Conservation (phyloP, 2,888 invertebrate genomes). For the Rhaphigaster nebulosa region DNA sequence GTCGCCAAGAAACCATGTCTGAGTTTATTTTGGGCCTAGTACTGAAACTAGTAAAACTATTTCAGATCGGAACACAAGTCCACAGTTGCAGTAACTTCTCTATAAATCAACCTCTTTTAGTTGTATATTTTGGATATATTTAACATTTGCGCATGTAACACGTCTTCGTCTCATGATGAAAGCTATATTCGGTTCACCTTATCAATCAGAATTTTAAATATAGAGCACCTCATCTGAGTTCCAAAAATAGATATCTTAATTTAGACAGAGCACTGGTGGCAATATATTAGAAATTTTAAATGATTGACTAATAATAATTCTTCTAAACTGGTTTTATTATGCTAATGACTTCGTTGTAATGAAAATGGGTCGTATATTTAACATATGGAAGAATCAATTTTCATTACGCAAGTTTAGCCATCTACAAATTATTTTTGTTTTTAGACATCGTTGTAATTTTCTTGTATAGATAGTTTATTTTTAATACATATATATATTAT, state of each 20-base stretch:
- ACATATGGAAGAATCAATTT: no score
- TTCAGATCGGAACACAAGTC: neutral
- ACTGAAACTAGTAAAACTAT: neutral
- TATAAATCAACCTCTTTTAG: neutral
- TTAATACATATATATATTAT: no score
- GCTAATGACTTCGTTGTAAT: neutral
- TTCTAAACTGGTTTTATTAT: neutral
- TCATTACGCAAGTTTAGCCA: no score
- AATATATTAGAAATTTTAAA: neutral
- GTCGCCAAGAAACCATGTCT: neutral
- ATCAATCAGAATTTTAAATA: conserved; percentile 6
- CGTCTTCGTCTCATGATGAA: neutral
- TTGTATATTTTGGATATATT: neutral
- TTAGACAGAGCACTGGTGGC: neutral
- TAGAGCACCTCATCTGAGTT: neutral
- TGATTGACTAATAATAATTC: neutral
- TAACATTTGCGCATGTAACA: neutral
- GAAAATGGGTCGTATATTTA: neutral
- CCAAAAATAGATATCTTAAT: conserved; percentile 7
- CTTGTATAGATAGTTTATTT: no score
- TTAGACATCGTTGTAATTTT: no score
- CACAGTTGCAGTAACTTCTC: neutral
- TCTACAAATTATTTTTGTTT: no score
- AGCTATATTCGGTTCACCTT: neutral
- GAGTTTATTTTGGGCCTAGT: conserved; percentile 5